Evolutionary conservation across 2,113 vertebrate species (phyloP).

Genomic region (Bothrops jararaca): DNA sequence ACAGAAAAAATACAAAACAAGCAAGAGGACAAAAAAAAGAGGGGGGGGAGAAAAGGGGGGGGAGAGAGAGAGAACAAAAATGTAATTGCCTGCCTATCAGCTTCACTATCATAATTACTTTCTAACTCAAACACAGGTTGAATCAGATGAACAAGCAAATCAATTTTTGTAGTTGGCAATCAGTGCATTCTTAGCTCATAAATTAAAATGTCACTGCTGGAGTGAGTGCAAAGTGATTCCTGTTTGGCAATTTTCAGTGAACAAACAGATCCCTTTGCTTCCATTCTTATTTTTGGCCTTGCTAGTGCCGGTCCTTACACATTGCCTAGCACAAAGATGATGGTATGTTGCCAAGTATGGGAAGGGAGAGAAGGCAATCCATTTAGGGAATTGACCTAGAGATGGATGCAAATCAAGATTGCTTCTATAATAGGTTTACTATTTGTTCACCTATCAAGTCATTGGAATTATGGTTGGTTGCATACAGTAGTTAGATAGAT

Average conservation of each 20-base stretch:
- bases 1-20: conserved; percentile 52
- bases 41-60: conserved; percentile 17
- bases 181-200: conserved; percentile 65
- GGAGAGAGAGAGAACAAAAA: conserved; percentile 64
- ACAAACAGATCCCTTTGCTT: conserved; percentile 15
- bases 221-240: conserved; percentile 62
- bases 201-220: conserved; percentile 74
- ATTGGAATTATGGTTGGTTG: neutral
- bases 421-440: neutral
- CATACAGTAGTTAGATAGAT: neutral
- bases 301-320: conserved; percentile 22
- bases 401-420: neutral
- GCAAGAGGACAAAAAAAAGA: conserved; percentile 11
- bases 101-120: conserved; percentile 74
- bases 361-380: conserved; percentile 16
- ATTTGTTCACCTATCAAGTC: neutral
- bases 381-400: neutral
- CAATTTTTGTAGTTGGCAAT: conserved; percentile 72
- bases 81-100: conserved; percentile 74
- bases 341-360: conserved; percentile 21
- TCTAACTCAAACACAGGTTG: conserved; percentile 71
- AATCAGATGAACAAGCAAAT: conserved; percentile 75
- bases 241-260: conserved; percentile 41
- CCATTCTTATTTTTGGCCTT: neutral
- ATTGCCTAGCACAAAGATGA: conserved; percentile 10